Evolutionary conservation across 2,113 vertebrate genomes (phyloP).

Genomic region (Halcyon senegalensis): DNA sequence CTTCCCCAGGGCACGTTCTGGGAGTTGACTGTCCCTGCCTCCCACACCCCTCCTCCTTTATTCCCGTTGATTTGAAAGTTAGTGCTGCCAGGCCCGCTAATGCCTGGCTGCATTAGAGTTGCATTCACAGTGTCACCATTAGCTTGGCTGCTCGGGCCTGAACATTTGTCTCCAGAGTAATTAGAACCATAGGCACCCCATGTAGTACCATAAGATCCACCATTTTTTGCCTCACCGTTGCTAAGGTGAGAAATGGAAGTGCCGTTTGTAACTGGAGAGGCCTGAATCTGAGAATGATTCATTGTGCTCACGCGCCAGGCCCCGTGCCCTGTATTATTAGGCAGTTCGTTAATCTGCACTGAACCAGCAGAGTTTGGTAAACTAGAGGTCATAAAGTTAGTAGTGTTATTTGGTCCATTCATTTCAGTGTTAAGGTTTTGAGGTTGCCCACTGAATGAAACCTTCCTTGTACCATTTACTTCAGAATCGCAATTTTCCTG

Average conservation of each 20-base stretch:
- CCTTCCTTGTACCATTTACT: conserved; percentile 94
- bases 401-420: conserved; percentile 99
- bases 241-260: conserved; percentile 87
- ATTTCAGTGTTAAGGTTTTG: conserved; percentile 96
- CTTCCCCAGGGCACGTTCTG: conserved; percentile 83
- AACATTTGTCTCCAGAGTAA: conserved; percentile 91
- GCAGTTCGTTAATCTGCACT: conserved; percentile 87
- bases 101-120: conserved; percentile 90
- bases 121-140: conserved; percentile 98
- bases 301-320: conserved; percentile 86
- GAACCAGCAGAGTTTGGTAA: conserved; percentile 97
- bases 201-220: conserved; percentile 87
- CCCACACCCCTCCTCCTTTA: conserved; percentile 86
- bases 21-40: conserved; percentile 80
- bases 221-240: conserved; percentile 84
- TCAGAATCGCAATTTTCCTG: conserved; percentile 87
- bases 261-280: conserved; percentile 87
- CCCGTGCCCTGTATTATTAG: conserved; percentile 79
- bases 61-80: conserved; percentile 87
- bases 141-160: conserved; percentile 84
- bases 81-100: conserved; percentile 82
- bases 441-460: conserved; percentile 91
- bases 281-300: conserved; percentile 86
- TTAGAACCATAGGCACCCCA: conserved; percentile 87
- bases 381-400: conserved; percentile 99